Conservation (phyloP, 2,797 vertebrate species). For the Syndactyla subalaris region DNA sequence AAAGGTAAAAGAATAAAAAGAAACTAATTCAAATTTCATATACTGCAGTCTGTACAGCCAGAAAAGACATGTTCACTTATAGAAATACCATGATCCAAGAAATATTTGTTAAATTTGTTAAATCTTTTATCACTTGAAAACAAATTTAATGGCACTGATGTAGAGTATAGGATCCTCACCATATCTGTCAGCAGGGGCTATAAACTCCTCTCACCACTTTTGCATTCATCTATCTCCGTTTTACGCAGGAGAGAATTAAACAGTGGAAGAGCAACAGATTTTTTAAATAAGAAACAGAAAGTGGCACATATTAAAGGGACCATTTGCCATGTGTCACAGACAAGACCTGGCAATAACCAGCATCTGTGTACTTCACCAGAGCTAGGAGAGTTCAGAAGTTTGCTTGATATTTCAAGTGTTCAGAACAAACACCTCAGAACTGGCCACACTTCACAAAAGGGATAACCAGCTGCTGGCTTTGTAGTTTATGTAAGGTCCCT, state of each 20-base stretch:
- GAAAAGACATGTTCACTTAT: not conserved
- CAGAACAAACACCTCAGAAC: not conserved
- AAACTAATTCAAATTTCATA: not conserved
- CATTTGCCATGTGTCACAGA: fast-evolving
- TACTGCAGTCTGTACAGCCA: not conserved
- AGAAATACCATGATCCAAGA: not conserved
- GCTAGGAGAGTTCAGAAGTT: not conserved
- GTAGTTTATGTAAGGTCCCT: not conserved
- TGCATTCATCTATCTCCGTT: not conserved
- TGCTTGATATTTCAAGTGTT: not conserved
- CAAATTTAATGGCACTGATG: not conserved
- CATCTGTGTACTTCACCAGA: fast-evolving
- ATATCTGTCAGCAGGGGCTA: not conserved
- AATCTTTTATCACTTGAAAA: not conserved
- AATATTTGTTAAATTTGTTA: not conserved
- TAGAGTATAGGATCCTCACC: not conserved
- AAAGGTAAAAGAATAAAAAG: not conserved
- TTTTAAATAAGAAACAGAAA: not conserved
- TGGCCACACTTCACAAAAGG: not conserved
- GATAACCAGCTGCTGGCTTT: not conserved
- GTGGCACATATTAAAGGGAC: fast-evolving
- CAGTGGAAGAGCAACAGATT: fast-evolving
- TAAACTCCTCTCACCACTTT: not conserved
- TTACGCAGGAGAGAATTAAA: not conserved
- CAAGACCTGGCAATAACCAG: not conserved